Conservation (phyloP, 2,797 vertebrate genomes). For the Sebastes baramenuke region DNA sequence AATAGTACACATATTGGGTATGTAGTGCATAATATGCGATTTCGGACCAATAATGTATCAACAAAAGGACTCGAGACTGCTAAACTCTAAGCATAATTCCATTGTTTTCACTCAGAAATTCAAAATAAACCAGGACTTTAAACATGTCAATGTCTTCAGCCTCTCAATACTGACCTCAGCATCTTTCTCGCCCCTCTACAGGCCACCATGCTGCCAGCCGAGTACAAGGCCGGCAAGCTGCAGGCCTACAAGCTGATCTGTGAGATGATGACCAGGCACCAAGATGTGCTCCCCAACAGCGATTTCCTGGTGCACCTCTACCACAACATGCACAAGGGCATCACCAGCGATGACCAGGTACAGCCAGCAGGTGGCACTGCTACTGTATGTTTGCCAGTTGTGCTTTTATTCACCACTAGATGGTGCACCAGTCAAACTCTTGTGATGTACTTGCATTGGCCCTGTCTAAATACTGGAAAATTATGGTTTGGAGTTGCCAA, state of each 20-base stretch:
- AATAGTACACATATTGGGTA: too few species aligned
- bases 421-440: slow-evolving; percentile 54
- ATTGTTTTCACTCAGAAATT: too few species aligned
- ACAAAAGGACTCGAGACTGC: too few species aligned
- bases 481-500: neutral
- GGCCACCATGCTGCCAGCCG: slow-evolving; percentile 90
- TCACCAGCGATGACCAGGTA: slow-evolving; percentile 95
- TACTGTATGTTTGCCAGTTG: neutral
- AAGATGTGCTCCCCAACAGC: slow-evolving; percentile 93
- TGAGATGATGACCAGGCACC: slow-evolving; percentile 98
- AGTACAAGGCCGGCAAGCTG: slow-evolving; percentile 95
- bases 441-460: neutral
- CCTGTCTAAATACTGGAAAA: neutral
- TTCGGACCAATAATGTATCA: too few species aligned
- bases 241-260: slow-evolving; percentile 96
- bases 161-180: neutral
- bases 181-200: slow-evolving; percentile 47
- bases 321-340: slow-evolving; percentile 92
- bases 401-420: slow-evolving; percentile 51
- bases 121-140: too few species aligned
- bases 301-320: slow-evolving; percentile 97
- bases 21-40: too few species aligned
- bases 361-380: slow-evolving; percentile 48
- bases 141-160: neutral
- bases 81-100: too few species aligned